These are phyloP conservation scores for Lepidotrigona ventralis DNA, from an alignment of 1,140 invertebrate genomes.

Conservation along the genomic window DNA sequence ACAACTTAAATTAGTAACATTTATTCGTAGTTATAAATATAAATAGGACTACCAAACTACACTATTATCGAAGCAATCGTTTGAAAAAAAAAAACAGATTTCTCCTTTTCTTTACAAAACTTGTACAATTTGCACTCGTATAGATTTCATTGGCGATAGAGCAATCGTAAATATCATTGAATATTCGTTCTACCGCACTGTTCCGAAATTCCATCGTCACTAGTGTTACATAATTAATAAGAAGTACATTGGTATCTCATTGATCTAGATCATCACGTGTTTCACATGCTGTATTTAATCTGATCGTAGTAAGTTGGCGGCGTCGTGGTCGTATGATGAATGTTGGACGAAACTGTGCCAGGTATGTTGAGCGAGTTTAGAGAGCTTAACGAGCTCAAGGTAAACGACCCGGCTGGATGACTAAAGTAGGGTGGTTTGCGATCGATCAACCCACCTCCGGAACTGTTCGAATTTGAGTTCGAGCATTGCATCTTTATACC, in stretches of 20 bases:
- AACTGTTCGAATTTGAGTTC: conserved; percentile 69
- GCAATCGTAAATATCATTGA: background rate
- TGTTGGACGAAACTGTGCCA: conserved; percentile 66
- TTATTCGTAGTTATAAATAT: conserved; percentile 63
- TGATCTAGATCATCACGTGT: background rate
- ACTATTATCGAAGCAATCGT: background rate
- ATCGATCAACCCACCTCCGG: conserved; percentile 72
- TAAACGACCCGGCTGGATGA: conserved; percentile 67
- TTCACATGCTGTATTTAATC: conserved; percentile 76
- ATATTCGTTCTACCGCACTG: background rate
- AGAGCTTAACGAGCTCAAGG: conserved; percentile 69
- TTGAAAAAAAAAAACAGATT: background rate
- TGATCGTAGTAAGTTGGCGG: conserved; percentile 74
- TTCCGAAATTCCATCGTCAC: conserved; percentile 7
- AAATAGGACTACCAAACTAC: conserved; percentile 51
- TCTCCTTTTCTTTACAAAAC: conserved; percentile 21
- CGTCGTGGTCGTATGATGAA: conserved; percentile 62
- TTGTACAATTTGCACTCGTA: background rate
- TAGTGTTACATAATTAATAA: background rate
- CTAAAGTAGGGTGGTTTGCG: conserved; percentile 73
- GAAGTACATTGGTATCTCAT: background rate
- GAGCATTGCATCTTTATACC: conserved; percentile 71
- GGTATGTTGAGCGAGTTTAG: conserved; percentile 69
- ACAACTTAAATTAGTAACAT: conserved; percentile 67
- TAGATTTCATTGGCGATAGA: background rate